Base-by-base conservation (phyloP, 2,888 invertebrate species). In the Melitaea athalia region DNA sequence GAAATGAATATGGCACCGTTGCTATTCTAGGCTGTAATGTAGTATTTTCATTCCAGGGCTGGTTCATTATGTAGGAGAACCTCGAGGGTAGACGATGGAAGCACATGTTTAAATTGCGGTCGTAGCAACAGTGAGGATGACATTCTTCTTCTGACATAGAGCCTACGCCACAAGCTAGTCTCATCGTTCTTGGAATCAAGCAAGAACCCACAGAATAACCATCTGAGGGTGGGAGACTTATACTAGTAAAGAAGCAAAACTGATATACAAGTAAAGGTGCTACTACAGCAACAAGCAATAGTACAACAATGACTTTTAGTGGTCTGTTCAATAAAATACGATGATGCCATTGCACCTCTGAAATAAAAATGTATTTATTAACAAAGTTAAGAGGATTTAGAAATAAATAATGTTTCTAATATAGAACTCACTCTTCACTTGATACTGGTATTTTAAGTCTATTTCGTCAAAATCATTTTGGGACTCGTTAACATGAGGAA, bases 51-150 rank as follows among this genome's bases (percentile, higher is more conserved):
- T 78, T 71, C 93, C 92, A 93, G 3, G 74, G 69, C 6, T 80
- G 79, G 31, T 82, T 80, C 33, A 85, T 77, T 14, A 88, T 76
- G 74, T 94, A 94, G 2, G 92, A 90, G 77, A 93, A 93, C 63
- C 89, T 82, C 0, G 94, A 93, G 0, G 94, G 94, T 15, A 89
- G 82, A 64, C 93, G 85, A 72, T 94, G 94, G 73, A 87, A 94
- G 75, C 94, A 94, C 24, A 87, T 67, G n/a, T 81, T 60, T 11
- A 79, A 79, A 17, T 78, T 79, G 2, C 81, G 77, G 68, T 93
- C 92, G 78, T 93, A 94, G 73, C 94, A 94, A 75, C 94, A 94
- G 70, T 91, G 87, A 0, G 78, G 72, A 52, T 86, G 86, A 72
- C 94, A 94, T 64, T 89, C 77, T 0, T 77, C 72, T 12, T 79